Evolutionary conservation across 2,888 invertebrate genomes (phyloP).

Genomic region (Unio delphinus): DNA sequence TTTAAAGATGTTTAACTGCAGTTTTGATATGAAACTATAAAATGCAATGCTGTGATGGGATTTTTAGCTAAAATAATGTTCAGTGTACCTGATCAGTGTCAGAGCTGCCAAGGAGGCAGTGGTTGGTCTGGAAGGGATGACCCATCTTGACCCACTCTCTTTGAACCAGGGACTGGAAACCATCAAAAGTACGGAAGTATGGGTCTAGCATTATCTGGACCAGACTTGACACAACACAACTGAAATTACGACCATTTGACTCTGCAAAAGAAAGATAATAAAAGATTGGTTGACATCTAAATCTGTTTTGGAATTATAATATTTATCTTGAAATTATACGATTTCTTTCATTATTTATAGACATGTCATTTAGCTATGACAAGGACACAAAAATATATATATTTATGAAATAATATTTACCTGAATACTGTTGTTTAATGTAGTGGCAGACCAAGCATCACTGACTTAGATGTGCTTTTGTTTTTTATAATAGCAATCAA

Average conservation of each 20-base stretch:
- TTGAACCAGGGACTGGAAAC: conserved; percentile 92
- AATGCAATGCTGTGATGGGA: no score
- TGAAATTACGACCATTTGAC: conserved; percentile 88
- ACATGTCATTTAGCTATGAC: no score
- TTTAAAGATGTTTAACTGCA: no score
- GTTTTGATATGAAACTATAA: no score
- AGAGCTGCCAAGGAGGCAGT: conserved; percentile 57
- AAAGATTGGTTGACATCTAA: not conserved
- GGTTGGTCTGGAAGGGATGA: conserved; percentile 84
- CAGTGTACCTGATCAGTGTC: conserved; percentile 47
- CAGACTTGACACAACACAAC: conserved; percentile 85
- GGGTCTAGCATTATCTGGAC: conserved; percentile 91
- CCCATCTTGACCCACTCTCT: conserved; percentile 96
- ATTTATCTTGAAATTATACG: not conserved
- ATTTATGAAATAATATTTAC: no score
- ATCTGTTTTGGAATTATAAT: not conserved
- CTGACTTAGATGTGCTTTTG: no score
- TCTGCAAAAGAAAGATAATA: conserved; percentile 70
- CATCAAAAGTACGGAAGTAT: conserved; percentile 84
- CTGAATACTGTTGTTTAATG: no score
- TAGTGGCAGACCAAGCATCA: no score
- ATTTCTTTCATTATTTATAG: no score
- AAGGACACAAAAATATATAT: no score
- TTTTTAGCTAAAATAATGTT: not conserved
- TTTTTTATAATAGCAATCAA: no score